Percentiles rank a stretch among this genome's conserved stretches.
These are phyloP conservation scores for Thamnophis elegans DNA, from an alignment of 2,797 vertebrate species.

Conservation along the genomic window DNA sequence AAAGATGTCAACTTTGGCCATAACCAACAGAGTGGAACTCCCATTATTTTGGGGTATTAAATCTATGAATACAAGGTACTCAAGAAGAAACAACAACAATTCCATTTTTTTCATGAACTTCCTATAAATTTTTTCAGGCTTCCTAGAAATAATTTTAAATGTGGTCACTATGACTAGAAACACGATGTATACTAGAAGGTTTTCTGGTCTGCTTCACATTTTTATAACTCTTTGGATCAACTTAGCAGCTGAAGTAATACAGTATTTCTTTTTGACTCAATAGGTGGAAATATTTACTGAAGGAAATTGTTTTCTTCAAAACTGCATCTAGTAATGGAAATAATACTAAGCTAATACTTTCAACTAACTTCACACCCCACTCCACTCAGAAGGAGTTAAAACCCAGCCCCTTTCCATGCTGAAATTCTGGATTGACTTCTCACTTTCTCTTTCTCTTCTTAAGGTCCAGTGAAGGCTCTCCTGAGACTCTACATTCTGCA, in stretches of 20 bases:
- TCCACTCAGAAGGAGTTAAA: neutral
- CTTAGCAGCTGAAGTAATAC: neutral
- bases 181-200: too few species aligned
- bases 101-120: neutral
- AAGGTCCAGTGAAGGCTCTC: neutral
- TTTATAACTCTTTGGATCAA: neutral
- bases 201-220: neutral
- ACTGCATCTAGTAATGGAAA: neutral
- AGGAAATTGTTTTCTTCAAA: neutral
- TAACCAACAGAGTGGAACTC: neutral
- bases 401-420: neutral
- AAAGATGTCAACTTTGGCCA: too few species aligned
- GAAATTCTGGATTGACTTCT: neutral
- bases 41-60: neutral
- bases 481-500: neutral
- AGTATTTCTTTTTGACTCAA: neutral
- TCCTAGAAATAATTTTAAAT: neutral
- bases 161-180: neutral
- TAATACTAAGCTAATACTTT: neutral
- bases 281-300: neutral
- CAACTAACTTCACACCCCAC: neutral
- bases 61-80: neutral
- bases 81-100: neutral
- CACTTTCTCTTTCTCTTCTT: neutral
- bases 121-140: neutral